A percentile compares a stretch with the other conserved stretches of the same genome.
Evolutionary conservation across 2,888 invertebrate genomes (phyloP).

Genomic region (Dryobota labecula): DNA sequence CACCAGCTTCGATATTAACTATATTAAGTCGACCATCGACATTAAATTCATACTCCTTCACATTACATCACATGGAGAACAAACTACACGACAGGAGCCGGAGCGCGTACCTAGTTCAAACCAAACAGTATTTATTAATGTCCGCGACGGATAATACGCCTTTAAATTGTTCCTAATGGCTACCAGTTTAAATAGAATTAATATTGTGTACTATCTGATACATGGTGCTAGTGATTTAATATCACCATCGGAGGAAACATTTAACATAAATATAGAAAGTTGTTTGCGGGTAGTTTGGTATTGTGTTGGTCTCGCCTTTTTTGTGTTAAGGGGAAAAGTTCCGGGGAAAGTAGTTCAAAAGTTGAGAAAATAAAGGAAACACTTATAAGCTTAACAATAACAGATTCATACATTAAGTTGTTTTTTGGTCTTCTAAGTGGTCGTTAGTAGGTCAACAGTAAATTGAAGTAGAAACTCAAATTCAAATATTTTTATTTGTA

Average conservation of each 20-base stretch:
- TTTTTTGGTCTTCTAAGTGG: slow-evolving; percentile 17
- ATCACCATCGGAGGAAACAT: slow-evolving; percentile 64
- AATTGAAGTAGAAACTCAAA: background rate
- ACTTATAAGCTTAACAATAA: background rate
- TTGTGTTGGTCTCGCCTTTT: slow-evolving; percentile 46
- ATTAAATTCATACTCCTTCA: slow-evolving; percentile 48
- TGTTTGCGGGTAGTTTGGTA: slow-evolving; percentile 33
- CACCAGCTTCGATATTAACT: slow-evolving; percentile 40
- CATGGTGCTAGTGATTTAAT: slow-evolving; percentile 72
- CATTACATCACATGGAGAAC: slow-evolving; percentile 52
- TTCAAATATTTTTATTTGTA: no score
- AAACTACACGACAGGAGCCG: slow-evolving; percentile 56
- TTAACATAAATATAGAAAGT: slow-evolving; percentile 71
- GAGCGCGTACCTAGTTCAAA: slow-evolving; percentile 49
- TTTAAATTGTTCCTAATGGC: slow-evolving; percentile 72
- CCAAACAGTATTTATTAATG: slow-evolving; percentile 65
- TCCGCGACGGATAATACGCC: slow-evolving; percentile 67
- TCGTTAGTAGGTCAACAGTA: background rate
- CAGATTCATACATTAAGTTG: background rate
- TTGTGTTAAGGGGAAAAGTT: slow-evolving; percentile 29
- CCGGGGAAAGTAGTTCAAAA: slow-evolving; percentile 7
- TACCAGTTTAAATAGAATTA: slow-evolving; percentile 76
- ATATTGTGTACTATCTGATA: slow-evolving; percentile 70
- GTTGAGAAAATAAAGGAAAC: slow-evolving; percentile 10
- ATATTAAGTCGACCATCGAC: slow-evolving; percentile 35